Conservation (phyloP, 35 echinoderm and acorn worm species). For the Amphiura filiformis region DNA sequence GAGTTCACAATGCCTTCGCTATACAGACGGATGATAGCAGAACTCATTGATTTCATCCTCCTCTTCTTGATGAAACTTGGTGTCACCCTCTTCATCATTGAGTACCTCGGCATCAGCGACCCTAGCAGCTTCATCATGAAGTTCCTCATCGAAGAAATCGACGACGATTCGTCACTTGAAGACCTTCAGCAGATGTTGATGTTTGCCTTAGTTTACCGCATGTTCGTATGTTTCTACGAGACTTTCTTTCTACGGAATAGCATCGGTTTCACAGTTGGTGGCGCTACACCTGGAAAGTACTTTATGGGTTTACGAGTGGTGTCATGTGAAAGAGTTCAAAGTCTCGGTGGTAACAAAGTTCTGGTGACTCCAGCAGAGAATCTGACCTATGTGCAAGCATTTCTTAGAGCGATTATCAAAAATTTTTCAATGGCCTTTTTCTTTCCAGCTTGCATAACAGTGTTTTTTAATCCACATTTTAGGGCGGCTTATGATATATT, state of each 20-base stretch:
- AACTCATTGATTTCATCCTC: constrained; percentile 89
- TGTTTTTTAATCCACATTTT: constrained; percentile 91
- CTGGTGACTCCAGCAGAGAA: constrained; percentile 68
- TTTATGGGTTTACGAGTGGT: constrained; percentile 80
- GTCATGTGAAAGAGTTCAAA: constrained; percentile 80
- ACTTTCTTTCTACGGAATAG: constrained; percentile 75
- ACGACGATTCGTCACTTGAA: constrained; percentile 93
- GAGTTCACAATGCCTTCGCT: constrained; percentile 77
- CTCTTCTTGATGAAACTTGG: constrained; percentile 78
- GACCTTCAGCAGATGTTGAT: constrained; percentile 85
- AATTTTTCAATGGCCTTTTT: constrained; percentile 99
- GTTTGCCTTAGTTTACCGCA: constrained; percentile 77
- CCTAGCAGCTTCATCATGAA: constrained; percentile 81
- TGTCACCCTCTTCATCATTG: constrained; percentile 76
- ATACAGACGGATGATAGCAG: constrained; percentile 71
- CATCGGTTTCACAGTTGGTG: constrained; percentile 60
- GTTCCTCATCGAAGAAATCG: constrained; percentile 87
- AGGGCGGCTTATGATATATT: constrained; percentile 89
- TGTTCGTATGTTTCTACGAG: constrained; percentile 93
- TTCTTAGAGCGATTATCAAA: constrained; percentile 83
- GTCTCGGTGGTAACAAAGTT: constrained; percentile 54
- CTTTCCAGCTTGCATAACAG: constrained; percentile 91
- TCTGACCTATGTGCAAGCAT: constrained; percentile 69
- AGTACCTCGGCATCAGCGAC: constrained; percentile 88
- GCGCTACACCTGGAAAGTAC: constrained; percentile 90